Evolutionary conservation across 2,797 vertebrate species (phyloP), one percentile per base, ranked within the genome.

Genomic region (Lates japonicus): DNA sequence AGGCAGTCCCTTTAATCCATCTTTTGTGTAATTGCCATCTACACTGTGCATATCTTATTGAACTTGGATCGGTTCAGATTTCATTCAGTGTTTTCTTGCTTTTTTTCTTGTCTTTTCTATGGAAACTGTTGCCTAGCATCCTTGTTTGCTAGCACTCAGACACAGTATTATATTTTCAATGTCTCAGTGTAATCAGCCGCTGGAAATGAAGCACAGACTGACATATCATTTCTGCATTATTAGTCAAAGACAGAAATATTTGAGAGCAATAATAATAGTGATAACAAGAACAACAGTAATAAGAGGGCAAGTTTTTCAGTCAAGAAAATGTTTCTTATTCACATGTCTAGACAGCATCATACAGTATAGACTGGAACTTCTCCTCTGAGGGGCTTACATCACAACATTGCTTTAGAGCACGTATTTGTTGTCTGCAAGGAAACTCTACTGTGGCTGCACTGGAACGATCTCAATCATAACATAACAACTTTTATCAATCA

Each of bases 11-110:
- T 66, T 61, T 67, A 61, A 58, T 69, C 19, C 29, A 10, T 57
- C 31, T 51, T 19, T 60, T 51, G 66, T 76, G n/a, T 33, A 54
- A 49, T 29, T 1, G 7, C 51, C 9, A 2, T 73, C 44, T 35
- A 9, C 22, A 16, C 44, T 58, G 7, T 57, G 10, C 70, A 66
- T 11, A 51, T 58, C n/a, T 57, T 61, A 63, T 25, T 64, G 39
- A 81, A 76, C 20, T 37, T 31, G 3, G 16, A 76, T 83, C 35
- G 12, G 33, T 65, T 73, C 25, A 10, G 2, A n/a, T 70, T 71
- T 48, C 19, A 41, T 44, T 79, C 12, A n/a, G 29, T 7, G 5
- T 6, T 29, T 49, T 64, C 14, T 54, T 66, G 14, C 46, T 17
- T 49, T 55, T 3, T 31, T 14, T 39, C 12, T 1, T 59, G 25